phyloP scores from a whole-genome alignment of 2,113 vertebrate genomes.

The Anoura caudifer region DNA sequence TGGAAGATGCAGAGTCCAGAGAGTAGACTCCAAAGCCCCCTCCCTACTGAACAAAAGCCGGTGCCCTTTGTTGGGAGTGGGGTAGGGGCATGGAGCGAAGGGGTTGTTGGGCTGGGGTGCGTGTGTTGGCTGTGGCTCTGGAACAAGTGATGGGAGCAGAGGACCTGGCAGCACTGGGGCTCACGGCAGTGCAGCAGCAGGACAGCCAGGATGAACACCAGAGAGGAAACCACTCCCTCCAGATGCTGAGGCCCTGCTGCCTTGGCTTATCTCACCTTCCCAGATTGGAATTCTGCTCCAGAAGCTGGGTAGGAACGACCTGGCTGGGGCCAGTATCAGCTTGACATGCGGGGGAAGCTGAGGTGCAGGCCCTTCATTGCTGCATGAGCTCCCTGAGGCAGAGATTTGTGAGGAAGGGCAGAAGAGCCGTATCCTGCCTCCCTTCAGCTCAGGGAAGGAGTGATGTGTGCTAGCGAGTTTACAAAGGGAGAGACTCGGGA shows the following conservation, averaged over 20 bases:
- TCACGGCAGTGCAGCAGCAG: slow-evolving; percentile 84
- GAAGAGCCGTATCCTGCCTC: background rate
- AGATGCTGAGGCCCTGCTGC: background rate
- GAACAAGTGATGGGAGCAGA: slow-evolving; percentile 82
- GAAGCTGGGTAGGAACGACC: background rate
- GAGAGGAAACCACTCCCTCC: slow-evolving; percentile 79
- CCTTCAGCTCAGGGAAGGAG: background rate
- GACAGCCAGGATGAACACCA: slow-evolving; percentile 84
- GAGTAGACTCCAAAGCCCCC: background rate
- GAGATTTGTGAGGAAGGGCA: background rate
- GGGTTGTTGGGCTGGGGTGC: background rate
- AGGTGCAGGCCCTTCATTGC: background rate
- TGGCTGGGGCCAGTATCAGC: background rate
- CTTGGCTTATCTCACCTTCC: background rate
- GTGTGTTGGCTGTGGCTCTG: slow-evolving; percentile 80
- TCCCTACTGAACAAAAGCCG: background rate
- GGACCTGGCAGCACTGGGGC: slow-evolving; percentile 84
- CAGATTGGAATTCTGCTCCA: background rate
- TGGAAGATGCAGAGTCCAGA: background rate
- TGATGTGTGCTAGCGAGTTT: background rate
- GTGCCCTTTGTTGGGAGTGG: background rate
- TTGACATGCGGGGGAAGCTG: background rate
- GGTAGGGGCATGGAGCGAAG: background rate
- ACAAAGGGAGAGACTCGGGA: background rate
- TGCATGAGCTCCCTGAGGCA: background rate